Evolutionary conservation across 2,888 invertebrate genomes (phyloP).

Genomic region (Exephanes ischioxanthus): DNA sequence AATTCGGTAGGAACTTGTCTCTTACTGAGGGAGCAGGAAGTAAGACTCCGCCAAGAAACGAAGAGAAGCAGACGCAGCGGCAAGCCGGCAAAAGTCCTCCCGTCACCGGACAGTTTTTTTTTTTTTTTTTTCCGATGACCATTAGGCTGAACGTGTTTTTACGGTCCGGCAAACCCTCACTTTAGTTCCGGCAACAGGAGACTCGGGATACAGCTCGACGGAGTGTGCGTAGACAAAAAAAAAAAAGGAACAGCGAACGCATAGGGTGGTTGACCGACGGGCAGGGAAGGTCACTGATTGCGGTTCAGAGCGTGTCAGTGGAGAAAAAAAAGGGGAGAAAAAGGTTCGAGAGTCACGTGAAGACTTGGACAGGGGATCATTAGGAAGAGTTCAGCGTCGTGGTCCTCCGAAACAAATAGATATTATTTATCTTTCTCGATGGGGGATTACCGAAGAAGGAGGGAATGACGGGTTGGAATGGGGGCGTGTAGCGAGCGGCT

Average conservation of each 20-base stretch:
- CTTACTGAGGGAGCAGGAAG: slow-evolving; percentile 16
- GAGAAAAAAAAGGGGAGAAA: slow-evolving; percentile 1
- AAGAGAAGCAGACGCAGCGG: slow-evolving; percentile 22
- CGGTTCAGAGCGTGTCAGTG: slow-evolving; percentile 5
- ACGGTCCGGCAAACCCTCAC: slow-evolving; percentile 37
- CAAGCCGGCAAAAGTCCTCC: slow-evolving; percentile 46
- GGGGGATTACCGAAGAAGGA: slow-evolving; percentile 26
- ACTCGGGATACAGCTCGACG: slow-evolving; percentile 33
- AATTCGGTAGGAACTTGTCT: slow-evolving; percentile 26
- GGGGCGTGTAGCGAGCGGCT: not conserved
- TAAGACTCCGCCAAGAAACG: slow-evolving; percentile 21
- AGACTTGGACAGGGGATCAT: slow-evolving; percentile 34
- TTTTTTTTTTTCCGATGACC: slow-evolving; percentile 49
- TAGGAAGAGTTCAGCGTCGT: slow-evolving; percentile 24
- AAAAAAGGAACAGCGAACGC: slow-evolving; percentile 41
- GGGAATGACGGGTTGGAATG: slow-evolving; percentile 17
- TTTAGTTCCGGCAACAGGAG: slow-evolving; percentile 28
- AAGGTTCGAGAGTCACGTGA: slow-evolving; percentile 28
- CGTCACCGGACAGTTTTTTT: slow-evolving; percentile 54
- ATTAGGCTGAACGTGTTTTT: slow-evolving; percentile 61
- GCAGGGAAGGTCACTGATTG: slow-evolving; percentile 52
- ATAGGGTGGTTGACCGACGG: slow-evolving; percentile 38
- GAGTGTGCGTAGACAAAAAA: slow-evolving; percentile 22
- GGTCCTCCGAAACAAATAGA: slow-evolving; percentile 33
- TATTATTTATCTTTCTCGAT: slow-evolving; percentile 34